Evolutionary conservation across 2,888 invertebrate genomes (phyloP), one percentile per base, ranked within the genome.

Genomic region (Bruchidius siliquastri): DNA sequence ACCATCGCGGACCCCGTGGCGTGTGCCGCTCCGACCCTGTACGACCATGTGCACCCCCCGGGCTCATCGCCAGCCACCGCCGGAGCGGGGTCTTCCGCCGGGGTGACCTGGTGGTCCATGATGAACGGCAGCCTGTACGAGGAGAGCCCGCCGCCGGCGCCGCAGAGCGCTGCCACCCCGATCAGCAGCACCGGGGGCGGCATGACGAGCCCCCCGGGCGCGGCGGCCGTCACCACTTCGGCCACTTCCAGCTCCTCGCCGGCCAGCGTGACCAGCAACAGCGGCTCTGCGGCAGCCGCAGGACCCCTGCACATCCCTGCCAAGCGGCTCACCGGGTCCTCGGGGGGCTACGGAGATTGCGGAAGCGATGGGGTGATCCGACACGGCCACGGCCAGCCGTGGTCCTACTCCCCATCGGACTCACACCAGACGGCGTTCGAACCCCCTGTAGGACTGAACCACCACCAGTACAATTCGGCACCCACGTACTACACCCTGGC

Each of bases 21-120:
- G 91, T 92, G 92, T 91, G 92, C 92, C 91, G 88, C 88, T 82
- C 87, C 87, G 83, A 92, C 93, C 90, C 92, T 93, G 91, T 93
- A 93, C 92, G 93, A 93, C 91, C 92, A 92, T 92, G 91, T 92
- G 89, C 91, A 86, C 81, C 90, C 90, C 85, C 90, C 89, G 88
- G 90, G 90, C 88, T 89, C 89, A 88, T 90, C 90, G 88, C 91
- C 92, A 92, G 92, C 92, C 91, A 92, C 92, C 91, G 92, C 92
- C 91, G 92, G 92, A 90, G 91, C 92, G 91, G 92, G 92, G 90
- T 91, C 92, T 91, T 91, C 92, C 91, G 90, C 93, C 92, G 93
- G 93, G 90, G 91, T 93, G 90, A 91, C 92, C 89, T 93, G 93
- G 92, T 93, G 93, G 92, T 91, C 91, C 89, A 93, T 93, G 92